A percentile compares a stretch with the other conserved stretches of the same genome.
These are phyloP conservation scores for Eulemur rufifrons DNA, from an alignment of 2,113 vertebrate species.

Conservation along the genomic window DNA sequence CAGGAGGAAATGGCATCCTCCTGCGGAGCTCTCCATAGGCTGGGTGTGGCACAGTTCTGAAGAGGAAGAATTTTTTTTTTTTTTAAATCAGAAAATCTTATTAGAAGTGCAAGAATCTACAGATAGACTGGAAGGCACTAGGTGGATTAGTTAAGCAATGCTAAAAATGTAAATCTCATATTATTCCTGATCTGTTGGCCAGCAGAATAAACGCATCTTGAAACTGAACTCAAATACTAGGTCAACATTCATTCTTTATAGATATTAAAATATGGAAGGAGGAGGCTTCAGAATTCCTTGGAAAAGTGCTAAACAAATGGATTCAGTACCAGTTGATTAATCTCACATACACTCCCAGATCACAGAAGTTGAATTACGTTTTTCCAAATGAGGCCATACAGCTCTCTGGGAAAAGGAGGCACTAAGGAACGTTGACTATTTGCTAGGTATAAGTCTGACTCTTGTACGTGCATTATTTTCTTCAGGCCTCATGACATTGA, in stretches of 20 bases:
- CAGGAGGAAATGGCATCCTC: not conserved
- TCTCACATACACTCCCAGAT: not conserved
- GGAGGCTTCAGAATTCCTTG: not conserved
- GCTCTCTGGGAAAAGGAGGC: not conserved
- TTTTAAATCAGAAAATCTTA: not conserved
- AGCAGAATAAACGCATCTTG: not conserved
- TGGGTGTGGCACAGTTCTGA: not conserved
- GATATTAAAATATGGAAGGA: not conserved
- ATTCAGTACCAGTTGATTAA: not conserved
- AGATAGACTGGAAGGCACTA: not conserved
- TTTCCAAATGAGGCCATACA: not conserved
- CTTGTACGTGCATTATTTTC: not conserved
- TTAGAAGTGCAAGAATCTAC: not conserved
- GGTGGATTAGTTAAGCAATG: not conserved
- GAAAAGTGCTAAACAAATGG: not conserved
- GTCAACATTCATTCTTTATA: not conserved
- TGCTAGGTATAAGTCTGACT: not conserved
- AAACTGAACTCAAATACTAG: not conserved
- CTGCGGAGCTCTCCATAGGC: not conserved
- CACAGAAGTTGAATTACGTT: not conserved
- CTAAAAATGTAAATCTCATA: not conserved
- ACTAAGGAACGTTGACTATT: not conserved
- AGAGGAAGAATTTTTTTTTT: not conserved
- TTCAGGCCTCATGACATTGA: not conserved
- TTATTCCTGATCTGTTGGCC: not conserved